Base-by-base conservation (phyloP, 2,797 vertebrate species). In the Enteromius paludinosus region DNA sequence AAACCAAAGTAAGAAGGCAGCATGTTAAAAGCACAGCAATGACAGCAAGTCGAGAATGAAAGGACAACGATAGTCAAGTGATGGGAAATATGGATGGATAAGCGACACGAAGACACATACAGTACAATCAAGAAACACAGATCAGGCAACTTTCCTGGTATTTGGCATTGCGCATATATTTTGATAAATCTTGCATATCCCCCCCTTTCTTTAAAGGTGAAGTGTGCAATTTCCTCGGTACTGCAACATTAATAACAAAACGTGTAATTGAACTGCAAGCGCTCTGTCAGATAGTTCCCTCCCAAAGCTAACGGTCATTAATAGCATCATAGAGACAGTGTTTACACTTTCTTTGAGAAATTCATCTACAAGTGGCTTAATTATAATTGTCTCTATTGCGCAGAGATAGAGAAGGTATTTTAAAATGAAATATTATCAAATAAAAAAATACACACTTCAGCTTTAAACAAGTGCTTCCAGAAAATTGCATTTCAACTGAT, bases 11-110 rank as follows among this genome's bases (percentile, higher is more conserved):
- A 88, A 90, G 75, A 87, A 86, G 88, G 90, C 72, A 94, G 95
- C 90, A 78, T 87, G 94, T 92, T 92, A 93, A 91, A 91, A 93
- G 94, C 92, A 92, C 90, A 89, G 94, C 94, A 85, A 80, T 90
- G 87, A 91, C 84, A 94, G 92, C 94, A 69, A 90, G 87, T 83
- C 86, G 85, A 64, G 82, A 76, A 84, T 64, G 30, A 89, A 87
- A 83, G 86, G 86, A 84, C 80, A 64, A 92, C 81, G 64, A 66
- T 81, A 81, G 82, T 79, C 83, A 68, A 81, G 86, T 83, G 54
- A 18, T 77, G 33, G n/a, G 59, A 68, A 12, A 62, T 20, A 72
- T 74, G 76, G 54, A 59, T 84, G 85, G 20, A 72, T 23, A 59
- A 80, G 70, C 30, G 23, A 61, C 73, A 83, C 9, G 71, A 78